Evolutionary conservation across 2,797 vertebrate species (phyloP).

Genomic region (Meda fulgida): DNA sequence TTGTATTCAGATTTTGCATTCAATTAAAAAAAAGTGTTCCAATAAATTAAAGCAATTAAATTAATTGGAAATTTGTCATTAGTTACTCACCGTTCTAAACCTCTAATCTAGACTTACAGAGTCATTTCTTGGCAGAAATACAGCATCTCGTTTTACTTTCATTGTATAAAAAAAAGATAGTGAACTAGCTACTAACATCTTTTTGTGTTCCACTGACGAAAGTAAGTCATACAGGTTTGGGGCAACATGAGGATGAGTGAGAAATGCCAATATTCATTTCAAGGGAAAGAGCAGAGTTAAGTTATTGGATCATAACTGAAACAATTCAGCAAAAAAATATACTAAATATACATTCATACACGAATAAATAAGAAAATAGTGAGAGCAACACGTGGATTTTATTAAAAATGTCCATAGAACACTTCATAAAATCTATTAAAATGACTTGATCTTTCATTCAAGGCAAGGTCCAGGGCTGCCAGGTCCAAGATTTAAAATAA

Average conservation of each 20-base stretch:
- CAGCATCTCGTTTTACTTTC: background rate
- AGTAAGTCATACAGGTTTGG: background rate
- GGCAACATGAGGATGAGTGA: background rate
- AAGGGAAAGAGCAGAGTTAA: background rate
- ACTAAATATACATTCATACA: background rate
- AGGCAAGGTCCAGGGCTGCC: conserved; percentile 67
- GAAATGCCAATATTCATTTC: no score
- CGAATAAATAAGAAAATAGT: conserved; percentile 8
- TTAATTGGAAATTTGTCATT: background rate
- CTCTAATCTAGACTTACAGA: no score
- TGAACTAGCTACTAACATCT: background rate
- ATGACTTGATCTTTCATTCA: conserved; percentile 76
- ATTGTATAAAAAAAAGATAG: background rate
- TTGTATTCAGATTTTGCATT: no score
- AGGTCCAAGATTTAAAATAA: conserved; percentile 80
- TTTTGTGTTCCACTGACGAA: background rate
- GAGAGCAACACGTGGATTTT: conserved; percentile 75
- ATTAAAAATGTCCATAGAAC: conserved; percentile 86
- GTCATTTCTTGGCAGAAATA: no score
- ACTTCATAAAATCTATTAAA: conserved; percentile 88
- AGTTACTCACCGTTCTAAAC: background rate
- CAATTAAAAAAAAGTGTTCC: no score
- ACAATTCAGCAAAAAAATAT: background rate
- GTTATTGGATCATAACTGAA: background rate
- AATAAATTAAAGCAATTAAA: background rate